phyloP scores from a whole-genome alignment of 2,113 vertebrate genomes.

The Clarias gariepinus region DNA sequence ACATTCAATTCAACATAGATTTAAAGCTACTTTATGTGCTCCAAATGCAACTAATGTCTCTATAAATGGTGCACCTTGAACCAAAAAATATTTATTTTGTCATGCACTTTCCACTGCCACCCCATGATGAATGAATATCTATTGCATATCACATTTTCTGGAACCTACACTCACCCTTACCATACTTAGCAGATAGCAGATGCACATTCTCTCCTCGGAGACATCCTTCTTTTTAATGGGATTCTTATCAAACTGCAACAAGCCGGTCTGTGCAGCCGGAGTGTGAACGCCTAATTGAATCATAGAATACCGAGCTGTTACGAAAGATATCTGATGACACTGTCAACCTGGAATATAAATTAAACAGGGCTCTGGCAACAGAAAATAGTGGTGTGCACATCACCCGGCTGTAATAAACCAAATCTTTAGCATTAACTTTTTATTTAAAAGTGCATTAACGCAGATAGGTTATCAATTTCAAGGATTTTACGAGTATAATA shows the following conservation, averaged over 20 bases:
- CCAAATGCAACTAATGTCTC: conserved; percentile 17
- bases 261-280: conserved; percentile 50
- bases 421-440: conserved; percentile 58
- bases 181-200: conserved; percentile 58
- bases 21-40: background rate
- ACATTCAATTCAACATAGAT: background rate
- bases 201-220: conserved; percentile 47
- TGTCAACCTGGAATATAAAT: conserved; percentile 58
- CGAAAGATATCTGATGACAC: conserved; percentile 64
- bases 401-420: conserved; percentile 57
- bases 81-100: conserved; percentile 40
- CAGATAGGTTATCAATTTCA: conserved; percentile 62
- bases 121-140: conserved; percentile 53
- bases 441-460: conserved; percentile 62
- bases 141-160: conserved; percentile 49
- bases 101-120: conserved; percentile 39
- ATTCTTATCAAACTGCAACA: conserved; percentile 61
- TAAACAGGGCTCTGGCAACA: conserved; percentile 50
- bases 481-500: conserved; percentile 59
- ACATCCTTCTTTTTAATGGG: conserved; percentile 67
- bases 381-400: conserved; percentile 49
- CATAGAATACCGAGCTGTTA: conserved; percentile 58
- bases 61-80: conserved; percentile 27
- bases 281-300: conserved; percentile 62
- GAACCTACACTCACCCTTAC: conserved; percentile 49